Evolutionary conservation across 2,888 invertebrate genomes (phyloP).

Genomic region (Caenorhabditis sp.): DNA sequence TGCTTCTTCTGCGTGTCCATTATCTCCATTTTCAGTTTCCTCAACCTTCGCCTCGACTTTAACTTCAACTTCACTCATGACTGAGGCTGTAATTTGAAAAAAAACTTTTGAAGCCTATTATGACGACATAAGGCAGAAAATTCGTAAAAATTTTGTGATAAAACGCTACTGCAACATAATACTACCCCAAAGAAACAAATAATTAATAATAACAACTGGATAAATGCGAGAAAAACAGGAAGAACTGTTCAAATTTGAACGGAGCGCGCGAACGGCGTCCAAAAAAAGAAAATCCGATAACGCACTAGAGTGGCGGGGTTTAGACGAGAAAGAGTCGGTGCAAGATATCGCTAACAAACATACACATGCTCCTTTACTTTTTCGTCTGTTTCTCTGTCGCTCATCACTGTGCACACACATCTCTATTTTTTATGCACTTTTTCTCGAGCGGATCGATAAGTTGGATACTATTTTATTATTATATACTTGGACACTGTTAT

Average conservation of each 20-base stretch:
- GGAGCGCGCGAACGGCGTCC: neutral
- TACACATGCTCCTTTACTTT: constrained; percentile 4
- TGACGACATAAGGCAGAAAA: neutral
- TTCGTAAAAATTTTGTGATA: neutral
- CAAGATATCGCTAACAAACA: constrained; percentile 17
- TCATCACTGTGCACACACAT: neutral
- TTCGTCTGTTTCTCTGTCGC: constrained; percentile 15
- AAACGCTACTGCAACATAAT: neutral
- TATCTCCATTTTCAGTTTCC: constrained; percentile 10
- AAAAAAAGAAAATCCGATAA: constrained; percentile 33
- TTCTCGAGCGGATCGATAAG: constrained; percentile 10
- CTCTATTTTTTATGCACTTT: constrained; percentile 3
- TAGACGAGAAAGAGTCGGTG: constrained; percentile 9
- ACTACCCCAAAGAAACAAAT: neutral
- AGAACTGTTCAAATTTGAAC: constrained; percentile 3
- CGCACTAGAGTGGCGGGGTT: constrained; percentile 9
- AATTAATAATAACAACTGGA: neutral
- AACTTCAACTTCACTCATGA: constrained; percentile 31
- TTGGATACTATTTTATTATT: neutral
- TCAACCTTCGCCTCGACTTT: constrained; percentile 37
- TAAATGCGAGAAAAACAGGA: neutral
- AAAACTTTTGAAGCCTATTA: neutral
- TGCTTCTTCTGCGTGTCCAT: neutral
- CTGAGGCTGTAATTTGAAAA: constrained; percentile 7
- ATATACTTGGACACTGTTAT: neutral